These are phyloP conservation scores for Hippocampus zosterae DNA, from an alignment of 2,113 vertebrate genomes.

Conservation along the genomic window DNA sequence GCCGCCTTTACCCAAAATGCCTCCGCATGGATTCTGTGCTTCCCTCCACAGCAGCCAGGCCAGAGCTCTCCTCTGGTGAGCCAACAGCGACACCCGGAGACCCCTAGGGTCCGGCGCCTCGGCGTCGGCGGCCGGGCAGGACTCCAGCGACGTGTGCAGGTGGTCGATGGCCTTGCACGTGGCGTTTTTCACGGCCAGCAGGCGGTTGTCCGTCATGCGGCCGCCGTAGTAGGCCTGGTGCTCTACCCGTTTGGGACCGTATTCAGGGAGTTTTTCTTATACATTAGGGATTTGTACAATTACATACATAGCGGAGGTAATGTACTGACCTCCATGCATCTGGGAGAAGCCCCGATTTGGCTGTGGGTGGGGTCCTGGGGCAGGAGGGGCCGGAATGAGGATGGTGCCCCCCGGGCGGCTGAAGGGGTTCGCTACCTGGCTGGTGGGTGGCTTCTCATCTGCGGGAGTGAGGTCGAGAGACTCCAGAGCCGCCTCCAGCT, in stretches of 20 bases:
- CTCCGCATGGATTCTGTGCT: constrained; percentile 85
- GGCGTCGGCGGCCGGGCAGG: constrained; percentile 72
- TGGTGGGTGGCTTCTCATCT: neutral
- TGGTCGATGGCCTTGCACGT: constrained; percentile 82
- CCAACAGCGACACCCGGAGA: constrained; percentile 80
- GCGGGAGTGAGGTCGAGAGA: constrained; percentile 51
- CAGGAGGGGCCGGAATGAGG: constrained; percentile 41
- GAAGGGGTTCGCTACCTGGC: constrained; percentile 33
- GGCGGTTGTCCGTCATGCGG: constrained; percentile 66
- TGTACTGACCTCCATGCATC: constrained; percentile 70
- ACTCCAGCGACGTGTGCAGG: constrained; percentile 84
- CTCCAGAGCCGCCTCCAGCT: constrained; percentile 58
- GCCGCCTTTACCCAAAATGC: constrained; percentile 83
- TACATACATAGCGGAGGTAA: neutral
- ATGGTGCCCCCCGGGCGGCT: constrained; percentile 48
- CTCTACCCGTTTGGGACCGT: constrained; percentile 35
- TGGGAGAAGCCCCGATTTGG: constrained; percentile 55
- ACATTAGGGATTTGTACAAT: neutral
- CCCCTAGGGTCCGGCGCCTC: constrained; percentile 78
- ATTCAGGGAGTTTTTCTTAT: no score
- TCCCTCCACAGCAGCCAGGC: constrained; percentile 94
- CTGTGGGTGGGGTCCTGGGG: constrained; percentile 4
- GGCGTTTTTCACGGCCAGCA: constrained; percentile 72
- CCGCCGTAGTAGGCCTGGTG: constrained; percentile 72
- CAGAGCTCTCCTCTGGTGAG: constrained; percentile 87